Conservation (phyloP, 2,113 vertebrate genomes). For the Barnardius zonarius region DNA sequence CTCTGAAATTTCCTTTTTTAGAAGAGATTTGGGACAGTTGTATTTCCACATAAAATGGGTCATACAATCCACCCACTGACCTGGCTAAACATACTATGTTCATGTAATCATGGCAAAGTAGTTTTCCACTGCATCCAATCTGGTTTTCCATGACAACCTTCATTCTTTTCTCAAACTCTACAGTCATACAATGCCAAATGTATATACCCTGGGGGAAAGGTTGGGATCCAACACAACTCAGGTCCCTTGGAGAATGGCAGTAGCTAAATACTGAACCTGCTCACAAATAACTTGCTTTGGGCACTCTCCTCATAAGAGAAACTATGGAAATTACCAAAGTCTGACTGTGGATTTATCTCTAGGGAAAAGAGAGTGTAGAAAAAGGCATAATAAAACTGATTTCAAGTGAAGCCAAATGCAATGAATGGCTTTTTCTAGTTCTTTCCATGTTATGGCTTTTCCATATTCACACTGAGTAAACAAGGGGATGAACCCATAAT, state of each 20-base stretch:
- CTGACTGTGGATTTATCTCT: not conserved
- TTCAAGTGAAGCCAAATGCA: not conserved
- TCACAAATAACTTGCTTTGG: not conserved
- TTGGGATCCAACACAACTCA: not conserved
- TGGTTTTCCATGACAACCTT: not conserved
- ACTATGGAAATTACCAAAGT: not conserved
- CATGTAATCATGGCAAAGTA: not conserved
- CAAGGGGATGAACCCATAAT: not conserved
- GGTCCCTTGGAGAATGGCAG: not conserved
- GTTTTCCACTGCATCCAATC: not conserved
- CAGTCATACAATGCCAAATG: not conserved
- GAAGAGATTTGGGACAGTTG: not conserved
- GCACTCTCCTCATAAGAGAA: not conserved
- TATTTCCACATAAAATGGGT: not conserved
- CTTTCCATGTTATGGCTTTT: not conserved
- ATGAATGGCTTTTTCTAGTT: not conserved
- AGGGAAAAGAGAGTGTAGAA: not conserved
- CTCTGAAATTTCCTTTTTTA: not conserved
- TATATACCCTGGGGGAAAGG: too few relatives aligned
- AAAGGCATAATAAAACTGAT: not conserved
- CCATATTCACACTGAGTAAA: not conserved
- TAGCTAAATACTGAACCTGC: not conserved
- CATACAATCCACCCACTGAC: not conserved
- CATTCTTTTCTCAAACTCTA: not conserved
- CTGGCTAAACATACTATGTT: not conserved